phyloP scores from a whole-genome alignment of 2,113 vertebrate genomes.

The Indri indri region DNA sequence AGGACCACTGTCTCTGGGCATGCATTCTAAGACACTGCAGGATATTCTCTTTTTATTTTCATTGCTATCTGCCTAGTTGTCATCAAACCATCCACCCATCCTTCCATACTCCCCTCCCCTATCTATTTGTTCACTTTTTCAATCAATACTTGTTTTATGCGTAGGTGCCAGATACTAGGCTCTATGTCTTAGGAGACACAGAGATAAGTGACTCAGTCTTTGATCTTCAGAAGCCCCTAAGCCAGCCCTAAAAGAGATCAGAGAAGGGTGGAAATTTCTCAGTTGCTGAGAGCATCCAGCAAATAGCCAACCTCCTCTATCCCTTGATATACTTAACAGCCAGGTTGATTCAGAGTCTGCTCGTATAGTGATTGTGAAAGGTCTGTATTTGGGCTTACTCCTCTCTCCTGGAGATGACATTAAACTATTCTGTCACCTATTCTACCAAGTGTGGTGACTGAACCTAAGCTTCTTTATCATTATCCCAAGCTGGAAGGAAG shows the following conservation, averaged over 20 bases:
- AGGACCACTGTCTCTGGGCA: background rate
- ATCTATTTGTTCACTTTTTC: background rate
- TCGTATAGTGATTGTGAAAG: background rate
- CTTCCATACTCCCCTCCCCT: fast-evolving
- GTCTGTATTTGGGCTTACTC: background rate
- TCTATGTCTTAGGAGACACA: background rate
- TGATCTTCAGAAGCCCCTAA: background rate
- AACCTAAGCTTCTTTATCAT: background rate
- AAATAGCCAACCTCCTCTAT: background rate
- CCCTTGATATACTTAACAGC: background rate
- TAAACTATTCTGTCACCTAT: background rate
- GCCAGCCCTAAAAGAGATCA: background rate
- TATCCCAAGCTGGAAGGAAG: background rate
- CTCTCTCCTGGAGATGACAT: background rate
- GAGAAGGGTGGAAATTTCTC: background rate
- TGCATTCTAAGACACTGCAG: background rate
- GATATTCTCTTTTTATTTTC: background rate
- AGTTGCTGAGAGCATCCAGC: background rate
- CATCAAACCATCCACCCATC: too few species aligned
- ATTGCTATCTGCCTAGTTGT: background rate
- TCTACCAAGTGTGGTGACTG: background rate
- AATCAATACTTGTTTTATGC: background rate
- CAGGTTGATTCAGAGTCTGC: background rate
- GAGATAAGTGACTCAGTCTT: background rate
- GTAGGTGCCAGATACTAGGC: too few species aligned